Percentiles rank a stretch among this genome's conserved stretches.
Conservation (phyloP, 2,888 invertebrate genomes). For the Allolobophora icterica region DNA sequence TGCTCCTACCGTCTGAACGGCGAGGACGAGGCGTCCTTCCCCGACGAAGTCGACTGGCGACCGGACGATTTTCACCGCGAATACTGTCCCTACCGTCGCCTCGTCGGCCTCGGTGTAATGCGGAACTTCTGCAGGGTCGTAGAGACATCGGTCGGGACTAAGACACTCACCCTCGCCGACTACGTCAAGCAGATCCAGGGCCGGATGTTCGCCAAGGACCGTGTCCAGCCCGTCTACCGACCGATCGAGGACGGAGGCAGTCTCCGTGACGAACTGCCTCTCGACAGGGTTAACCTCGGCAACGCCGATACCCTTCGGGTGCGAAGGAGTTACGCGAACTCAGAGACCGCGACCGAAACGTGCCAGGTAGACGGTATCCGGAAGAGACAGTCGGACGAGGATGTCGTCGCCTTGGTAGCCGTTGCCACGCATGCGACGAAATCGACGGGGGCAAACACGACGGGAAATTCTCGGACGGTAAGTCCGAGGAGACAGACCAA, state of each 20-base stretch:
- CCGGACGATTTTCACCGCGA: constrained; percentile 42
- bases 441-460: no score
- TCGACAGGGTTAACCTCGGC: constrained; percentile 26
- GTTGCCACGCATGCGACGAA: neutral
- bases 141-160: neutral
- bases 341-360: neutral
- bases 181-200: constrained; percentile 27
- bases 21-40: constrained; percentile 37
- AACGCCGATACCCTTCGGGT: constrained; percentile 20
- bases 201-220: constrained; percentile 13
- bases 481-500: neutral
- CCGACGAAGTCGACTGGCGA: constrained; percentile 37
- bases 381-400: neutral
- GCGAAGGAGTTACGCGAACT: neutral
- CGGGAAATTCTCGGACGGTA: neutral
- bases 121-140: neutral
- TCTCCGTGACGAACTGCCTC: neutral
- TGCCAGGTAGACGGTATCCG: neutral
- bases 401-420: constrained; percentile 1
- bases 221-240: constrained; percentile 38
- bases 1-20: constrained; percentile 29
- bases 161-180: constrained; percentile 27
- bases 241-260: constrained; percentile 23
- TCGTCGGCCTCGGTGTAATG: constrained; percentile 35
- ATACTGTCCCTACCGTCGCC: constrained; percentile 37